phyloP scores from a whole-genome alignment of 2,113 vertebrate species.

The Eclectus roratus region DNA sequence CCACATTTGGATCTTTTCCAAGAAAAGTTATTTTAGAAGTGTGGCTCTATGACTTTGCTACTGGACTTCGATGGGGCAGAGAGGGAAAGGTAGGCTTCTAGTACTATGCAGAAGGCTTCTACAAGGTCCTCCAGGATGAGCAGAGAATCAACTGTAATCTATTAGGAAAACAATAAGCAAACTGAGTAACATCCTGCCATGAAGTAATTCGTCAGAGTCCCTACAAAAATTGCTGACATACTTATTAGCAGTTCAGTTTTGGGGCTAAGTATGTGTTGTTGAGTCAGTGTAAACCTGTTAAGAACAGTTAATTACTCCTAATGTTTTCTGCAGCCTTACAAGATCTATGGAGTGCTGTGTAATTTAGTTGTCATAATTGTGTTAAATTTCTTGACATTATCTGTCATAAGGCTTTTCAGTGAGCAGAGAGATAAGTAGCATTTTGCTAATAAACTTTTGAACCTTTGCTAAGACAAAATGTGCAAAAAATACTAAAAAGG shows the following conservation, averaged over 20 bases:
- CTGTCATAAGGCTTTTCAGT: slow-evolving; percentile 5
- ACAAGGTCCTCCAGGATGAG: neutral
- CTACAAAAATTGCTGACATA: neutral
- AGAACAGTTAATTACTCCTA: slow-evolving; percentile 19
- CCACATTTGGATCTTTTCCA: neutral
- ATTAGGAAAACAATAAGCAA: neutral
- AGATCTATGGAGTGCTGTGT: neutral
- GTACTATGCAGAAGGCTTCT: neutral
- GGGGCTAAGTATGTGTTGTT: neutral
- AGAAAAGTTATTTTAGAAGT: neutral
- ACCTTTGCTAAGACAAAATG: neutral
- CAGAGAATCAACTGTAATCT: neutral
- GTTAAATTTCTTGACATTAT: neutral
- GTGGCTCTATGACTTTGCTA: neutral
- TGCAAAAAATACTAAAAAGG: neutral
- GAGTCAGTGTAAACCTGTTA: neutral
- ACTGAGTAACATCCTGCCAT: neutral
- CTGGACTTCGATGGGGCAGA: neutral
- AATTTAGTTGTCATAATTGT: slow-evolving; percentile 32
- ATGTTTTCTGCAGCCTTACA: slow-evolving; percentile 12
- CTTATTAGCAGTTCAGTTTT: slow-evolving; percentile 15
- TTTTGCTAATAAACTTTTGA: slow-evolving; percentile 44
- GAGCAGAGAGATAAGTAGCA: neutral
- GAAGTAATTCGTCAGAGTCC: neutral
- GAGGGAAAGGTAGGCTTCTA: neutral